A percentile compares a stretch with the other conserved stretches of the same genome.
These are phyloP conservation scores for Steinernema carpocapsae DNA, from an alignment of 2,888 invertebrate genomes.

Conservation along the genomic window DNA sequence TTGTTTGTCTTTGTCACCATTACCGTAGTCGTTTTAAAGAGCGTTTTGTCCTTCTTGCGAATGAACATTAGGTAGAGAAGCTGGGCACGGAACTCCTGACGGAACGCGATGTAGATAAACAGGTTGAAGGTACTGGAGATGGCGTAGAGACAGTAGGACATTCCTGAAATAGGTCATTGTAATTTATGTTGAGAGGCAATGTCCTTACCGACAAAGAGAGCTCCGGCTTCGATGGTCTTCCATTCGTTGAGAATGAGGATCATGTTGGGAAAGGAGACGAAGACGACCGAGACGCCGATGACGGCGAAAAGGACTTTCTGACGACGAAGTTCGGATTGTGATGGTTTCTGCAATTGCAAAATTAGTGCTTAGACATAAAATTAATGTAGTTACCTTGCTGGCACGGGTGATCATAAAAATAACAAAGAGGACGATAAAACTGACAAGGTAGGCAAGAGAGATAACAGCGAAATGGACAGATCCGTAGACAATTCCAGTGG, in stretches of 20 bases:
- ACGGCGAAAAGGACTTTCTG: conserved; percentile 48
- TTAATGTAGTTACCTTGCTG: conserved; percentile 37
- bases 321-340: conserved; percentile 44
- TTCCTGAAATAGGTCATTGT: conserved; percentile 40
- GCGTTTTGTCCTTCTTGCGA: neutral
- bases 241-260: conserved; percentile 51
- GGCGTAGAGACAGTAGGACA: conserved; percentile 50
- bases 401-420: conserved; percentile 42
- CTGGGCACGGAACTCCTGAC: conserved; percentile 49
- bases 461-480: conserved; percentile 49
- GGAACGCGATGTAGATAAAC: conserved; percentile 52
- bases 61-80: conserved; percentile 40
- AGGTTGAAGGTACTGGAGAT: conserved; percentile 51
- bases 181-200: neutral
- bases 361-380: no score
- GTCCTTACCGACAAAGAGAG: conserved; percentile 48
- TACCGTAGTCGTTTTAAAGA: conserved; percentile 3
- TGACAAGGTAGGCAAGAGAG: conserved; percentile 44
- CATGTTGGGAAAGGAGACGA: conserved; percentile 51
- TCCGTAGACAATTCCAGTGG: conserved; percentile 50
- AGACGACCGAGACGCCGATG: conserved; percentile 47
- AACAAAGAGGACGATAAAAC: conserved; percentile 43
- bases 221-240: conserved; percentile 44
- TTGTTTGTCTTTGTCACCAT: neutral
- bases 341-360: conserved; percentile 46